Base-by-base conservation (phyloP, 2,113 vertebrate genomes). In the Hymenochirus boettgeri region DNA sequence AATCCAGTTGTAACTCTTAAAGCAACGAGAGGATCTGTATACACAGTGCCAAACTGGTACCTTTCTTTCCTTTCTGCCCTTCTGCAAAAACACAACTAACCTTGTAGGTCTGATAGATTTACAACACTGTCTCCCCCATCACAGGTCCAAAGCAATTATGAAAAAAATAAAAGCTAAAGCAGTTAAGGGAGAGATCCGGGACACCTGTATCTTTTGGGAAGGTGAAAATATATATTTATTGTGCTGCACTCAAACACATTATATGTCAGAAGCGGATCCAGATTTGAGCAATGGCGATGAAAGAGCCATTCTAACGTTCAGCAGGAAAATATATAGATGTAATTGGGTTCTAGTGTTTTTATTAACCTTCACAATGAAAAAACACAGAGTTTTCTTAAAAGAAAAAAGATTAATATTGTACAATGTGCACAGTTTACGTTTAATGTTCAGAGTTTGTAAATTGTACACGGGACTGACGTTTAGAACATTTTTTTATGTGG, bases 121-220 rank as follows among this genome's bases (percentile, higher is more conserved):
- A 76, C 58, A 69, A 62, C 50, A 60, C 69, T 11, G 58, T 61
- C 69, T 59, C 0, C 0, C 58, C 56, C 45, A 66, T 62, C 72
- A 61, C 75, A 75, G 78, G 75, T 78, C 76, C 79, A 79, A 72
- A 80, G 82, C 80, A 81, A 84, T 82, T 81, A 81, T 65, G 74
- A 73, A 67, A 73, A 47, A 72, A 72, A 54, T 72, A 69, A 76
- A 74, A 72, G 70, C 51, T 71, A 72, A 73, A 76, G 67, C 52
- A 35, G 57, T 29, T 39, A 67, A 78, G 79, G 72, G 77, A 73
- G 73, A 63, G 67, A 54, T 35, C 39, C 63, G 80, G 73, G 82
- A 78, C 63, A 69, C 57, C 59, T 76, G 76, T 76, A 75, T 76
- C 75, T 77, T 75, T 76, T 73, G 24, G 24, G 33, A 52, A 62